Conservation (phyloP, 2,888 invertebrate genomes). For the Apotomis capreana region DNA sequence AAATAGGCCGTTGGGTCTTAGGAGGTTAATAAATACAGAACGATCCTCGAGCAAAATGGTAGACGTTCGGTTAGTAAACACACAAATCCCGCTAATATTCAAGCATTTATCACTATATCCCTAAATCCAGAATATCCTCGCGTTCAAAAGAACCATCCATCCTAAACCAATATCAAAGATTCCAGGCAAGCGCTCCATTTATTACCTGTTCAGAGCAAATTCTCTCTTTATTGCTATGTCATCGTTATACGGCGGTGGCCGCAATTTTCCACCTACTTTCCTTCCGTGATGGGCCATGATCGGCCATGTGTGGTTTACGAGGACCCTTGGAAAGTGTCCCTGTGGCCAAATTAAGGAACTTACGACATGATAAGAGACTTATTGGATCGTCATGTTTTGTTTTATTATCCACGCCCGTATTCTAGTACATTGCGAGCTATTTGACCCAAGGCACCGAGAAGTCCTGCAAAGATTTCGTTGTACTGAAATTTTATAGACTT, state of each 20-base stretch:
- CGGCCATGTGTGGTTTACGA: conserved; percentile 37
- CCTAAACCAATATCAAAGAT: conserved; percentile 34
- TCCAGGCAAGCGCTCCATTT: conserved; percentile 23
- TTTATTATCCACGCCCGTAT: conserved; percentile 4
- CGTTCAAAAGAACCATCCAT: background rate
- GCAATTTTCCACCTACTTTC: conserved; percentile 41
- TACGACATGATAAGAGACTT: conserved; percentile 39
- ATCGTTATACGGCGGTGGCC: conserved; percentile 32
- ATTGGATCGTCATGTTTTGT: conserved; percentile 13
- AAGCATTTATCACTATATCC: conserved; percentile 11
- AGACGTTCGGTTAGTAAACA: background rate
- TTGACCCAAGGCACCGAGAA: background rate
- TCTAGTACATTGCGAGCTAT: background rate
- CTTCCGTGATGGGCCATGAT: conserved; percentile 28
- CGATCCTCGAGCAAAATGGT: background rate
- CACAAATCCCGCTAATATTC: background rate
- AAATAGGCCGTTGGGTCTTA: too few species aligned
- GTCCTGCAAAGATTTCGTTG: background rate
- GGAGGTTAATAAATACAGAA: background rate
- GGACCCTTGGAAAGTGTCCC: conserved; percentile 19
- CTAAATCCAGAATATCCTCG: conserved; percentile 4
- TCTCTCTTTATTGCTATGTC: conserved; percentile 37
- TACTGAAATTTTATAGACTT: background rate
- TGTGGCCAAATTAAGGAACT: conserved; percentile 28
- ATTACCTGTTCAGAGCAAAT: conserved; percentile 31